A percentile compares a stretch with the other conserved stretches of the same genome.
These are phyloP conservation scores for Phrynosoma blainvillii DNA, from an alignment of 2,113 vertebrate species.

Conservation along the genomic window DNA sequence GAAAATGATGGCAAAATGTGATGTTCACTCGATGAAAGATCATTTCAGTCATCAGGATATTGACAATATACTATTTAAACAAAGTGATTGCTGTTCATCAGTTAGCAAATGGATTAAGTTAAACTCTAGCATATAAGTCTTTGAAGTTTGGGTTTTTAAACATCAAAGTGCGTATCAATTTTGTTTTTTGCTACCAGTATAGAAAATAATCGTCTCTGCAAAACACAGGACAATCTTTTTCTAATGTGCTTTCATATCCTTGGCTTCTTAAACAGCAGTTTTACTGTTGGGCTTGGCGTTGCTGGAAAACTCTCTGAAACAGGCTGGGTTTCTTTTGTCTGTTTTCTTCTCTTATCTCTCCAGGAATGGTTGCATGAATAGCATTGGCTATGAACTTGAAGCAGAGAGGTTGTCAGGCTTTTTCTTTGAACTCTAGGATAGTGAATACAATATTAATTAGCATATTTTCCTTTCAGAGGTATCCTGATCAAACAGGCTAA, in stretches of 20 bases:
- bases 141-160: background rate
- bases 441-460: background rate
- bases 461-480: background rate
- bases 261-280: background rate
- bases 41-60: background rate
- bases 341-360: background rate
- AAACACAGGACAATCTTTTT: background rate
- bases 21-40: background rate
- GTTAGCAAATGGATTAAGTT: background rate
- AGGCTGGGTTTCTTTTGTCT: background rate
- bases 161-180: background rate
- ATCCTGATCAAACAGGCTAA: background rate
- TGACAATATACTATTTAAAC: background rate
- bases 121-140: background rate
- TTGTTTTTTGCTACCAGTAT: background rate
- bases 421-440: background rate
- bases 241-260: background rate
- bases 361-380: background rate
- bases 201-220: background rate
- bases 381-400: background rate
- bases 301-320: background rate
- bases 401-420: background rate
- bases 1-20: background rate
- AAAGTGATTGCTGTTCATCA: background rate
- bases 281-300: background rate